Evolutionary conservation across 2,113 vertebrate genomes (phyloP), one percentile per base, ranked within the genome.

Genomic region (Romanogobio albipinnatus): DNA sequence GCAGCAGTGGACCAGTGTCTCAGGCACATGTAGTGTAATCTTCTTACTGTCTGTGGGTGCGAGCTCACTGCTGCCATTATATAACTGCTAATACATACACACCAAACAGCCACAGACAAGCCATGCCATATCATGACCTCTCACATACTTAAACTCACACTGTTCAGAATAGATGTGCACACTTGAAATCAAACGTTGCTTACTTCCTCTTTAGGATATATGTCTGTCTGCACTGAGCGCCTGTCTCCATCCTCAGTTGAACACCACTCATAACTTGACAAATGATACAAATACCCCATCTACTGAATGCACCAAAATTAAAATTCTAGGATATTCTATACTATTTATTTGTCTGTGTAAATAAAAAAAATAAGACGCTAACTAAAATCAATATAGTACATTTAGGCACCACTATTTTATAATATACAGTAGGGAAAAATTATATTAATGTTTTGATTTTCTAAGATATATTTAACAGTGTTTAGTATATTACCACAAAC

Each of bases 1-100:
- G 19, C 80, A 58, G 45, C 39, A 79, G 75, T 51, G 82, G 82
- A 76, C 68, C 77, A 73, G 80, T 73, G 83, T 68, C 85, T 86
- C 76, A 47, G 76, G 45, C 82, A 75, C 83, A 88, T 76, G 76
- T 76, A 6, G 51, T 74, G 66, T 87, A 89, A 91, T 91, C 90
- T 83, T 89, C 90, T 89, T 89, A 89, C 79, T 62, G 86, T 85
- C 80, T 83, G 73, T 86, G 84, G 56, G 39, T 83, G 75, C 47
- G 47, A 82, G 86, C 86, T 87, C 76, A 29, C 70, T 61, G 64
- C 51, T 71, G 47, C 58, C 75, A 85, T 89, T 89, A 88, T 87
- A 84, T 87, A 89, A 88, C 84, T 73, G 77, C 45, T 88, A 88
- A 89, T 87, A 84, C 76, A 86, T 83, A 80, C 82, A 85, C 71